Base-by-base conservation (phyloP, 2,113 vertebrate species). In the Tragelaphus strepsiceros region DNA sequence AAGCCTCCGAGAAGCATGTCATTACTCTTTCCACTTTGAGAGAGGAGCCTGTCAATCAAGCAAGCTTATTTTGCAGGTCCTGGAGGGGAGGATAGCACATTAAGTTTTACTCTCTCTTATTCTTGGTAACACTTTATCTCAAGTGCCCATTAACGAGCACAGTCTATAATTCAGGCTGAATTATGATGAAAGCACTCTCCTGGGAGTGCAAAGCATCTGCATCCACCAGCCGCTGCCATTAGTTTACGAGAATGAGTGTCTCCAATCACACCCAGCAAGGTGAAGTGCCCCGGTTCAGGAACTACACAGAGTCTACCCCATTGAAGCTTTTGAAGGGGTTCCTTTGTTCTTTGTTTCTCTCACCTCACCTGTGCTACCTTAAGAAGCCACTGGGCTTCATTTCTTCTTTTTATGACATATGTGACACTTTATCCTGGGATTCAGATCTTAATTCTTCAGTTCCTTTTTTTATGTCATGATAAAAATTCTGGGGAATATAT, bases 121-220 rank as follows among this genome's bases (percentile, higher is more conserved):
- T 98, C 98, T 93, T 95, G 88, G 96, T 93, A 95, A 35, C 67
- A 90, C 81, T 98, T 98, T 97, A 96, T 97, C 97, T 98, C 96
- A 98, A 97, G 90, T 95, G 89, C 77, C n/a, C 19, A 95, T 98
- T 98, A 98, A 97, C 56, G 62, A 95, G 94, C 83, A 92, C 64
- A 30, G 86, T 88, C 97, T 84, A 19, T 91, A 96, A 85, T 58
- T 78, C 2, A 7, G 94, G 90, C 58, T 96, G 95, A 97, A 97
- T 97, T 92, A 88, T 90, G 88, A 86, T 93, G 96, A 92, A 94
- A 96, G 93, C 80, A 89, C 24, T 96, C 58, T 91, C 74, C 3
- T 0, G 7, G 64, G 94, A 92, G 95, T 91, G 39, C 53, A 35
- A 28, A 49, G 21, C 15, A 77, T 83, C 77, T n/a, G 82, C 7